These are phyloP conservation scores for Tauraco hartlaubi DNA, from an alignment of 2,797 vertebrate genomes.

Conservation along the genomic window DNA sequence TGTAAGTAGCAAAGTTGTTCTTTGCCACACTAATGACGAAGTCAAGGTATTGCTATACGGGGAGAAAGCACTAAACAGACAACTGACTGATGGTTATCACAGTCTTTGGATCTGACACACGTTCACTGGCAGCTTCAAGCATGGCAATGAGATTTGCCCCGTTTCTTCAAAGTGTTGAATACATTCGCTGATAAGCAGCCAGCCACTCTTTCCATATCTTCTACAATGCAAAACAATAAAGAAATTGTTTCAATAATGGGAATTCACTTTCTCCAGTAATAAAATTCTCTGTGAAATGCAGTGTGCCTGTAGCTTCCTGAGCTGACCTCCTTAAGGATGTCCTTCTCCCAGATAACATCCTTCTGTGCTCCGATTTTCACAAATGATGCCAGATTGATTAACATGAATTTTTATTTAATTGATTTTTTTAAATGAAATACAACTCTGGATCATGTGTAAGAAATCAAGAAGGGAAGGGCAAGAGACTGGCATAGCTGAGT, in stretches of 20 bases:
- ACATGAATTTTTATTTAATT: rapidly evolving
- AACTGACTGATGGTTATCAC: background rate
- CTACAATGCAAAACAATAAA: background rate
- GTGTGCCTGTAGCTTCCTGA: background rate
- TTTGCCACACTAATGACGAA: background rate
- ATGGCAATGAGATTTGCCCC: background rate
- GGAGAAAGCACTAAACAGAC: background rate
- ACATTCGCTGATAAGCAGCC: background rate
- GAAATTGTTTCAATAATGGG: background rate
- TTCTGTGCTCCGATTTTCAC: background rate
- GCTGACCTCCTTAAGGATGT: background rate
- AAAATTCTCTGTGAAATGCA: background rate
- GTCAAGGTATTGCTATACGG: background rate
- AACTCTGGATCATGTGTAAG: background rate
- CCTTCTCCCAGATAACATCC: background rate
- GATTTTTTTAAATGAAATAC: background rate
- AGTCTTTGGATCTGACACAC: background rate
- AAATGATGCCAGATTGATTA: background rate
- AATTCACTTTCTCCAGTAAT: background rate
- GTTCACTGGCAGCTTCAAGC: background rate
- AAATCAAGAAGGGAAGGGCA: background rate
- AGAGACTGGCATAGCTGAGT: background rate
- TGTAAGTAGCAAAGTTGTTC: background rate
- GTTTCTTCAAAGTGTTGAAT: background rate
- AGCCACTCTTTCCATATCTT: background rate